A percentile compares a stretch with the other conserved stretches of the same genome.
Evolutionary conservation across 2,888 invertebrate species (phyloP).

Genomic region (Cephus pulcher): DNA sequence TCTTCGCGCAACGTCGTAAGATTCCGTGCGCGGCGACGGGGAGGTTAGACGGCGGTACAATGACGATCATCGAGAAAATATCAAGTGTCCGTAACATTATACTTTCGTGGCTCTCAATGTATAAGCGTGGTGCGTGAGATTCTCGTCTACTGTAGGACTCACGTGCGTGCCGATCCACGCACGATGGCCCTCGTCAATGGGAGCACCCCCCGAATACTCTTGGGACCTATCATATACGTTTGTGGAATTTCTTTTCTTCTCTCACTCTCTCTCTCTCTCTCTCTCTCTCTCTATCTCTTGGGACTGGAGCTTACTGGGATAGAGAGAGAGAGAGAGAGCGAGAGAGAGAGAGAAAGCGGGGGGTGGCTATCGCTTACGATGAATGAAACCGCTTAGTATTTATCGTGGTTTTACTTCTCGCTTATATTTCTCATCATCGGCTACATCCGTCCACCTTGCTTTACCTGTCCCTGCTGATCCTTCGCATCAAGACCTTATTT

Average conservation of each 20-base stretch:
- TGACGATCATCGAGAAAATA: slow-evolving; percentile 65
- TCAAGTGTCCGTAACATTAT: slow-evolving; percentile 64
- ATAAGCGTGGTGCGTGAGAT: slow-evolving; percentile 5
- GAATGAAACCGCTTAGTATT: slow-evolving; percentile 4
- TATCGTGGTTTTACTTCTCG: background rate
- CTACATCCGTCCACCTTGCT: background rate
- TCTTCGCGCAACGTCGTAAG: background rate
- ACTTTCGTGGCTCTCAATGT: slow-evolving; percentile 53
- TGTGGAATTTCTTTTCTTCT: background rate
- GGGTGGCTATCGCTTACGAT: background rate
- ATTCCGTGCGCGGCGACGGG: background rate
- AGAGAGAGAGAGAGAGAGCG: too few relatives aligned
- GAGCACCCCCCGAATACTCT: background rate
- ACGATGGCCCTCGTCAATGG: background rate
- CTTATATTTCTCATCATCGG: background rate
- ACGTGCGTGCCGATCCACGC: slow-evolving; percentile 1
- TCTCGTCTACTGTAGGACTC: background rate
- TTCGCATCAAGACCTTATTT: background rate
- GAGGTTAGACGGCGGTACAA: slow-evolving; percentile 40
- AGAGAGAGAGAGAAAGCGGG: too few relatives aligned
- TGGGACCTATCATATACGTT: background rate
- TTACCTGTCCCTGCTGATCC: background rate
- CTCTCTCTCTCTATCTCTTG: background rate
- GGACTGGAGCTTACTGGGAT: background rate
- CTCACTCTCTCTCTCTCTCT: background rate